Conservation (phyloP, 2,797 vertebrate genomes). For the Notolabrus celidotus region DNA sequence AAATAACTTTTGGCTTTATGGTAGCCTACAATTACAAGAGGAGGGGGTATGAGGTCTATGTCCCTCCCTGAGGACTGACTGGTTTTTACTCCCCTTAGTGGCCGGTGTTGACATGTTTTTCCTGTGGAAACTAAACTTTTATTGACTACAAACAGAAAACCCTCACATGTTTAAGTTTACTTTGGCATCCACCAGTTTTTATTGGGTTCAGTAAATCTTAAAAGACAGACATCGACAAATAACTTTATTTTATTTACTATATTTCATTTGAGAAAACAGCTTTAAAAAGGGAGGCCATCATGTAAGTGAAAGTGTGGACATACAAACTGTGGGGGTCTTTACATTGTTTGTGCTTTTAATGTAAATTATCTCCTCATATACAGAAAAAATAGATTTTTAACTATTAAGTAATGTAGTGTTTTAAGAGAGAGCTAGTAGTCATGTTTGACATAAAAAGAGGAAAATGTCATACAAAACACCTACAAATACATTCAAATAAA, state of each 20-base stretch:
- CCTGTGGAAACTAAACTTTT: background rate
- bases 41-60: constrained; percentile 60
- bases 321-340: constrained; percentile 6
- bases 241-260: constrained; percentile 47
- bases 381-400: background rate
- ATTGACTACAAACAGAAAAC: constrained; percentile 14
- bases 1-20: constrained; percentile 77
- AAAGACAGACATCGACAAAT: constrained; percentile 14
- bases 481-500: constrained; percentile 82
- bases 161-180: background rate
- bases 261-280: constrained; percentile 24
- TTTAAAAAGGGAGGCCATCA: constrained; percentile 15
- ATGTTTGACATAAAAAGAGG: constrained; percentile 63
- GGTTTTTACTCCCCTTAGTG: constrained; percentile 28
- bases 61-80: constrained; percentile 36
- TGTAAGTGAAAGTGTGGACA: constrained; percentile 15
- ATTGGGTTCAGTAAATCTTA: background rate
- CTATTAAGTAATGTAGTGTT: constrained; percentile 2
- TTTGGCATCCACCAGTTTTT: background rate
- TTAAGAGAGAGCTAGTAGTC: constrained; percentile 75
- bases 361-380: constrained; percentile 41
- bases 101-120: constrained; percentile 16
- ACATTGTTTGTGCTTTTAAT: constrained; percentile 44
- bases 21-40: constrained; percentile 76
- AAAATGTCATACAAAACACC: constrained; percentile 50